A percentile compares a stretch with the other conserved stretches of the same genome.
phyloP scores from a whole-genome alignment of 2,113 vertebrate species.

The Myotis lucifugus region DNA sequence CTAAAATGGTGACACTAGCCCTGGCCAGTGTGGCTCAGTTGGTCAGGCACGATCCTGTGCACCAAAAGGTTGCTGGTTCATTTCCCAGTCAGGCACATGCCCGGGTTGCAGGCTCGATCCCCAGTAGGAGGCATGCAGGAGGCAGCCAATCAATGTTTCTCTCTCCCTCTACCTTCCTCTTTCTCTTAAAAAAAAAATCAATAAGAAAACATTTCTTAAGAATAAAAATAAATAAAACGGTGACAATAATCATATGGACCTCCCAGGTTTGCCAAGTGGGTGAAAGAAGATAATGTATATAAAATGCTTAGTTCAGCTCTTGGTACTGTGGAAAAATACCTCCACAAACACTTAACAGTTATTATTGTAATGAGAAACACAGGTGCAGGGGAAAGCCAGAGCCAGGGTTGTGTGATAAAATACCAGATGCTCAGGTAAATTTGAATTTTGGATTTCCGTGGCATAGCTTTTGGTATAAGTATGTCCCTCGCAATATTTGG shows the following conservation, averaged over 20 bases:
- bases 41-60: too few relatives aligned
- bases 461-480: neutral
- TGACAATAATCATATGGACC: neutral
- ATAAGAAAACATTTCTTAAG: too few relatives aligned
- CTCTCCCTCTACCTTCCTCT: too few relatives aligned
- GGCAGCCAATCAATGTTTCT: too few relatives aligned
- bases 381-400: neutral
- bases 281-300: neutral
- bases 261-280: neutral
- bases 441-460: neutral
- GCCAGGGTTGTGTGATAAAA: neutral
- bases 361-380: neutral
- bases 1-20: neutral
- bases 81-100: too few relatives aligned
- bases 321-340: neutral
- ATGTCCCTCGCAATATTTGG: neutral
- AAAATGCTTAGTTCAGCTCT: conserved; percentile 16
- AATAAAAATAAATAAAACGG: too few relatives aligned
- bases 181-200: too few relatives aligned
- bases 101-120: too few relatives aligned
- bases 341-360: conserved; percentile 18
- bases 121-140: too few relatives aligned
- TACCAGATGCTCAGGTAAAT: neutral
- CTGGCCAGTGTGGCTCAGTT: too few relatives aligned
- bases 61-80: too few relatives aligned